Evolutionary conservation across 2,888 invertebrate species (phyloP), one percentile per base, ranked within the genome.

Genomic region (Cactoblastis cactorum): DNA sequence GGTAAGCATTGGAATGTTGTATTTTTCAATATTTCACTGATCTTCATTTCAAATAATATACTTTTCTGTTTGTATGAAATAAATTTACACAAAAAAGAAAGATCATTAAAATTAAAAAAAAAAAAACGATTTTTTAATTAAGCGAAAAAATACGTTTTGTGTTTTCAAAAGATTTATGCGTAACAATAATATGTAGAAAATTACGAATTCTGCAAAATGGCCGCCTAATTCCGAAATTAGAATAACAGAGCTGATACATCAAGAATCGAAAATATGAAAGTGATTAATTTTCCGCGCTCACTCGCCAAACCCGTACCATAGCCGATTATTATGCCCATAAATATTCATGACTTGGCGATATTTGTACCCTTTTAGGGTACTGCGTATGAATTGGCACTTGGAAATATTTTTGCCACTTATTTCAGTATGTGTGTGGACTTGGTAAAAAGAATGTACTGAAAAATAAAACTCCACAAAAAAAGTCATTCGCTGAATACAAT

Each of bases 341-440:
- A 65, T 65, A 65, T 62, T 62, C 58, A 65, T 56, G 56, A 50
- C 45, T 52, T 51, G 35, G 55, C 57, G 52, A 62, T 59, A 38
- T 56, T 55, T 52, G 51, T 53, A 53, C 53, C 50, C 54, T 41
- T 48, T 43, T 22, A 28, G 50, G 43, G 43, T 43, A 15, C 43
- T 17, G 24, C 28, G 17, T 43, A 47, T 38, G 41, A 51, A 49
- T 38, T 43, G 52, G 19, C 50, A 47, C 33, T 50, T 51, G 39
- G 39, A 50, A 47, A 17, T 39, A n/a, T 14, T 22, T 35, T 2
- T 12, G 35, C 8, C 35, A 8, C 14, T 12, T n/a, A n/a, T n/a
- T n/a, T n/a, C n/a, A n/a, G n/a, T n/a, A n/a, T n/a, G n/a, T n/a
- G n/a, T n/a, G n/a, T n/a, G n/a, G n/a, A n/a, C n/a, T n/a, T n/a